These are phyloP conservation scores for Lochmaea capreae DNA, from an alignment of 2,888 invertebrate genomes.

Conservation along the genomic window DNA sequence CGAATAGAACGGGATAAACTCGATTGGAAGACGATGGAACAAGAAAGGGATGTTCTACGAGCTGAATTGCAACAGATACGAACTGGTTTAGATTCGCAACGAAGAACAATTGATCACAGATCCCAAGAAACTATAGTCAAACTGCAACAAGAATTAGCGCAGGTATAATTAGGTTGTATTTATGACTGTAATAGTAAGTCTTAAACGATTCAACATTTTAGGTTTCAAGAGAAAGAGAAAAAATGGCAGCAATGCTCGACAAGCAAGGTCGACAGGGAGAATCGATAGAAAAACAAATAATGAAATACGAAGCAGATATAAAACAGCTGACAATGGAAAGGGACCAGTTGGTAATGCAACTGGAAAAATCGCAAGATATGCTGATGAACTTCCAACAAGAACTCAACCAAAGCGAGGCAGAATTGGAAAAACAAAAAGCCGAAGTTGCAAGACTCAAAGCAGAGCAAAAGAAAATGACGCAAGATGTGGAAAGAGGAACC, in stretches of 20 bases:
- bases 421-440: constrained; percentile 82
- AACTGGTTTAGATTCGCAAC: constrained; percentile 74
- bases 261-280: constrained; percentile 83
- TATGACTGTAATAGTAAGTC: neutral
- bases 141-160: constrained; percentile 78
- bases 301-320: constrained; percentile 85
- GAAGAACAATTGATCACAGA: constrained; percentile 74
- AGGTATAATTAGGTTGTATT: constrained; percentile 27
- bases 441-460: constrained; percentile 81
- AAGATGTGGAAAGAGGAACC: constrained; percentile 77
- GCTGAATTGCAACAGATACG: constrained; percentile 77
- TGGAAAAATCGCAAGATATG: constrained; percentile 94
- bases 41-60: constrained; percentile 79
- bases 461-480: constrained; percentile 77
- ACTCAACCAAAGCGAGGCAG: constrained; percentile 84
- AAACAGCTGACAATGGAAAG: constrained; percentile 87
- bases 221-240: constrained; percentile 74
- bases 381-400: constrained; percentile 94
- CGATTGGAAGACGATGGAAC: constrained; percentile 77
- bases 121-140: constrained; percentile 79
- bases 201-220: constrained; percentile 4
- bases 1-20: constrained; percentile 79
- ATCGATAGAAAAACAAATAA: constrained; percentile 86
- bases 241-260: constrained; percentile 81
- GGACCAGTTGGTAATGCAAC: constrained; percentile 87